These are phyloP conservation scores for Chaitophorus viminalis DNA, from an alignment of 2,888 invertebrate genomes.

Conservation along the genomic window DNA sequence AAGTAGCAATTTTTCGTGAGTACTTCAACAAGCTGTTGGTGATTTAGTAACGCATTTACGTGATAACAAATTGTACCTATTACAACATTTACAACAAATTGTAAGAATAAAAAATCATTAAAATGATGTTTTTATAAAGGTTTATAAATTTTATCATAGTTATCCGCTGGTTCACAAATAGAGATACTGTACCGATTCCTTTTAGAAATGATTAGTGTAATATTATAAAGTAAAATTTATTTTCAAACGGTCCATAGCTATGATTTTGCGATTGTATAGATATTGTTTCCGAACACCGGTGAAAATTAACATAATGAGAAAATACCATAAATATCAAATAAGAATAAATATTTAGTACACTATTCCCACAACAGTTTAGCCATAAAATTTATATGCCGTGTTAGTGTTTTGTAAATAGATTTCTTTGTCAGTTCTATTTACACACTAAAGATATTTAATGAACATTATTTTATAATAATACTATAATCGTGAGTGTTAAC, in stretches of 20 bases:
- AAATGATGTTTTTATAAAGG: neutral
- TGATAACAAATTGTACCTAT: neutral
- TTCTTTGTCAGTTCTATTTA: too few relatives aligned
- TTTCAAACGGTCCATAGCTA: neutral
- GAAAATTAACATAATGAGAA: constrained; percentile 25
- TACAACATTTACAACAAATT: too few relatives aligned
- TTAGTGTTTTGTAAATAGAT: too few relatives aligned
- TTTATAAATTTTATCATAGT: neutral
- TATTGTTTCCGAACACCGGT: neutral
- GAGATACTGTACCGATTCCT: neutral
- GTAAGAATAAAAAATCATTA: neutral
- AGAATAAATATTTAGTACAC: neutral
- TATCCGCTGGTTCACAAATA: neutral
- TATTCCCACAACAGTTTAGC: constrained; percentile 19
- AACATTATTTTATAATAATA: too few relatives aligned
- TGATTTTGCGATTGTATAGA: neutral
- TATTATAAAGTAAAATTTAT: neutral
- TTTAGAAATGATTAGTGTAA: neutral
- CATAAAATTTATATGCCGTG: too few relatives aligned
- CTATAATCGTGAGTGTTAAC: too few relatives aligned
- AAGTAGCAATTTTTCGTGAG: too few relatives aligned
- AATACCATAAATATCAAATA: constrained; percentile 1
- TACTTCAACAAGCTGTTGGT: too few relatives aligned
- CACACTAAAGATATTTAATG: too few relatives aligned
- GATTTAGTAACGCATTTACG: neutral